Evolutionary conservation across 1,140 invertebrate genomes (phyloP), one percentile per base, ranked within the genome.

Genomic region (Megalopta genalis): DNA sequence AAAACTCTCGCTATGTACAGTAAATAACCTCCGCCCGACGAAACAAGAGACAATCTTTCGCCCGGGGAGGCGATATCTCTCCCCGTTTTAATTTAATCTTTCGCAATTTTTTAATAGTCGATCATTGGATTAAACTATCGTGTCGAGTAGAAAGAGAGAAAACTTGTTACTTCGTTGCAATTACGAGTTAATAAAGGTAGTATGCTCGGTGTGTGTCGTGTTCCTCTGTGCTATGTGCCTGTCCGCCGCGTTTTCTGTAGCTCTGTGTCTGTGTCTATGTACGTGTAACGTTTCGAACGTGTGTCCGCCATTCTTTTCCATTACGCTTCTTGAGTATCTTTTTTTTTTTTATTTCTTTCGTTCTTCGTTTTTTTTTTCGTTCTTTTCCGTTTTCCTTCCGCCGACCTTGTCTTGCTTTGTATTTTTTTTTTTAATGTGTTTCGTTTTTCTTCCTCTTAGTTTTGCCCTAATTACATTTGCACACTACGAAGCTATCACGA

Each of bases 401-500:
- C 16, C n/a, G 18, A 21, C 42, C 46, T 23, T 37, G 21, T 14
- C 46, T 62, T 49, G 25, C 46, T 49, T 68, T 32, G 32, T 32
- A 32, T 32, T 32, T 66, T 82, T 52, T 77, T 66, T 83, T 67
- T 78, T n/a, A 6, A 2, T 57, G 54, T 57, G 42, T 52, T 52
- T 52, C 49, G 49, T 52, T 52, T 52, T 52, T 21, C 18, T 52
- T 52, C 54, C 62, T 68, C 60, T 63, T 63, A 63, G 39, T 60
- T 37, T 80, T 60, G 85, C 85, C 59, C 85, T 86, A 86, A 86
- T 86, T 86, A 86, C 85, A 86, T 86, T 85, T 81, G 81, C 85
- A 78, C 84, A 86, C 85, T 86, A 86, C 85, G 70, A 86, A 86
- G 85, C 85, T 86, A 86, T 86, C 85, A 86, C 84, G 85, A 86